Evolutionary conservation across 35 echinoderm and acorn worm genomes (phyloP).

Genomic region (Ophiothrix spiculata): DNA sequence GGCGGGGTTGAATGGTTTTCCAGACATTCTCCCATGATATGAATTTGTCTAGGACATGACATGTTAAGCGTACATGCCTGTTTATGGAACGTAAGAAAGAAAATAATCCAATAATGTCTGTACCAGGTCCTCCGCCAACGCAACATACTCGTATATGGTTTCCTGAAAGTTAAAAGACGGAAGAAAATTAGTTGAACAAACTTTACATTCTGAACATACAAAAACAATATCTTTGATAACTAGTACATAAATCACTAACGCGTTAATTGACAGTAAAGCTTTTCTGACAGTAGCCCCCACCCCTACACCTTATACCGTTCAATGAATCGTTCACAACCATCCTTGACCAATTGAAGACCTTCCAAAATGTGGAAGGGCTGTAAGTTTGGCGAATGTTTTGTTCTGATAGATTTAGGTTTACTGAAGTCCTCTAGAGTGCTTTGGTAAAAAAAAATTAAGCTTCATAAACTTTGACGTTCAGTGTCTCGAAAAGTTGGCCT

Average conservation of each 20-base stretch:
- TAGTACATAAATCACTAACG: neutral
- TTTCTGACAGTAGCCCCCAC: too few species aligned
- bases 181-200: neutral
- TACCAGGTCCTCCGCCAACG: constrained; percentile 27
- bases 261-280: neutral
- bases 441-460: too few species aligned
- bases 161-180: neutral
- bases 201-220: neutral
- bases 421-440: too few species aligned
- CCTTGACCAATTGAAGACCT: too few species aligned
- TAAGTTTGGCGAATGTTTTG: too few species aligned
- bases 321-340: too few species aligned
- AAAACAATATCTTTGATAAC: neutral
- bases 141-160: constrained; percentile 25
- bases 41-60: neutral
- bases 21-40: constrained; percentile 2
- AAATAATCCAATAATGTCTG: constrained; percentile 17
- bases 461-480: neutral
- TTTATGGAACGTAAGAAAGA: neutral
- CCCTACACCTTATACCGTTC: too few species aligned
- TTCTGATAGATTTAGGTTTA: too few species aligned
- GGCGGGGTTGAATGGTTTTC: neutral
- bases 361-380: too few species aligned
- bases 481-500: neutral
- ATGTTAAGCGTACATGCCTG: neutral